Evolutionary conservation across 1,140 invertebrate genomes (phyloP), one percentile per base, ranked within the genome.

Genomic region (Drosophila ogumai): DNA sequence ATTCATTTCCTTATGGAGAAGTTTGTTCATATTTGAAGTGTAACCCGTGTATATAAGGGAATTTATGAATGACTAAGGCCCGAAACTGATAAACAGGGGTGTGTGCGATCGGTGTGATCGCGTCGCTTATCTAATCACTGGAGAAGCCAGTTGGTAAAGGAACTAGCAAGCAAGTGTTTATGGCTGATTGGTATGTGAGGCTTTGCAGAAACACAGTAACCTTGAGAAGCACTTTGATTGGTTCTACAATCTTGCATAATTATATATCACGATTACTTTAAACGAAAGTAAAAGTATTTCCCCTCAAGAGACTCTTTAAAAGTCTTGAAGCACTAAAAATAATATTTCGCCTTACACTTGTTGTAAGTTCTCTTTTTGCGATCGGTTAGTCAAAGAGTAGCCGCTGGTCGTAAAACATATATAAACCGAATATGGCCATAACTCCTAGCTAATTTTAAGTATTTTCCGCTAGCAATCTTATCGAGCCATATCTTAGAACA

Each of bases 111-210:
- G 59, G 28, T 38, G 19, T 34, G 34, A 32, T 61, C 25, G 65
- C 13, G 2, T 22, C 38, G 54, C 60, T 58, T 88, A 90, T 88
- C 86, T 88, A 75, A 90, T 88, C 86, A 69, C 46, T 50, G 38
- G 47, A 34, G 49, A 77, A 58, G 38, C 54, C 73, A 67, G 68
- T 71, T 75, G 65, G 67, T 65, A 61, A 71, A 76, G 41, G 50
- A 82, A 82, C 57, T 64, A 57, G 44, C 63, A 75, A 82, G 56
- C 63, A 79, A 65, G 79, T 79, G 78, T 68, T 88, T 77, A 60
- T 54, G 57, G 49, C 54, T 59, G 60, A 38, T 57, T 64, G 56
- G 66, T 60, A 75, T 79, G 59, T 63, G 64, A 69, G 32, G 49
- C 55, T 46, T 54, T 59, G 40, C 64, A 58, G 34, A 64, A 75